Percentiles rank a stretch among this genome's conserved stretches.
Evolutionary conservation across 2,888 invertebrate genomes (phyloP).

Genomic region (Hemithea aestivaria): DNA sequence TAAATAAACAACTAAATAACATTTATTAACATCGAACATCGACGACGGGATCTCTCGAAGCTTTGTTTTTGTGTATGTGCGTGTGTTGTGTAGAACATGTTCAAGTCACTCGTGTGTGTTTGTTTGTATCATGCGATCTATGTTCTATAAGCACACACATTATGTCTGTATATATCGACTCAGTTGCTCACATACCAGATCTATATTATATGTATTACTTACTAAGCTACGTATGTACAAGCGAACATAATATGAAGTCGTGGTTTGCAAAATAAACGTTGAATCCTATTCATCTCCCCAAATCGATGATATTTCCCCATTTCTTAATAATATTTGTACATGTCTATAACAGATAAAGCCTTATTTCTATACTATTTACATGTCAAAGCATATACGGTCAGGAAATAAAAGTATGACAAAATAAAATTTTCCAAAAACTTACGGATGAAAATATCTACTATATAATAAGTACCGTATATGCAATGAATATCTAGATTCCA

Average conservation of each 20-base stretch:
- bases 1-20: constrained; percentile 40
- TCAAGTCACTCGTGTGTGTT: constrained; percentile 50
- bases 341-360: constrained; percentile 21
- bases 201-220: constrained; percentile 26
- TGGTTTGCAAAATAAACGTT: constrained; percentile 14
- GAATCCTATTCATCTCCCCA: constrained; percentile 7
- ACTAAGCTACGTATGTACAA: constrained; percentile 50
- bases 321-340: constrained; percentile 4
- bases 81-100: constrained; percentile 38
- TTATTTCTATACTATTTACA: constrained; percentile 15
- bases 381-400: constrained; percentile 23
- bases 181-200: constrained; percentile 77
- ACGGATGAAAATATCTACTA: too few relatives aligned
- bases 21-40: constrained; percentile 57
- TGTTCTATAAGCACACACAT: constrained; percentile 68
- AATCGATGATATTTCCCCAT: neutral
- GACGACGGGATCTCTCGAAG: constrained; percentile 35
- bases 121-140: constrained; percentile 59
- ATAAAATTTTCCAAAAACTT: too few relatives aligned
- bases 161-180: constrained; percentile 40
- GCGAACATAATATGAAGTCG: constrained; percentile 36
- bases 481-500: constrained; percentile 14
- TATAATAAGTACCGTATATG: constrained; percentile 13
- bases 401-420: neutral
- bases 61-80: constrained; percentile 39